These are phyloP conservation scores for Peromyscus leucopus DNA, from an alignment of 2,113 vertebrate genomes.

Conservation along the genomic window DNA sequence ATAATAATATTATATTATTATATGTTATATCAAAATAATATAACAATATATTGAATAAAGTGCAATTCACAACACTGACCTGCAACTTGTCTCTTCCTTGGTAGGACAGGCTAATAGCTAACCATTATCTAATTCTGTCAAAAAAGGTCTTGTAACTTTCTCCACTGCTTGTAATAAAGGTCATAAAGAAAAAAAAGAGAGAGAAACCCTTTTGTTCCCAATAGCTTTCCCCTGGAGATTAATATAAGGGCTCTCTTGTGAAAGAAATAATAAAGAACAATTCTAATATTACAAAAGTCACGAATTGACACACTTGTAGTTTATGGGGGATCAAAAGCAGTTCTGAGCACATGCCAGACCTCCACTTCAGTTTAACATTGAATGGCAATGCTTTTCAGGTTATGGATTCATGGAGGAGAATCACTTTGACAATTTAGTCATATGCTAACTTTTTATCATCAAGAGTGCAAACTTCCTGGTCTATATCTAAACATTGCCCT, in stretches of 20 bases:
- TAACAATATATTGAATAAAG: not conserved
- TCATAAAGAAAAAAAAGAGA: not conserved
- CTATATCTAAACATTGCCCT: conserved; percentile 36
- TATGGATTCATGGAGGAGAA: conserved; percentile 8
- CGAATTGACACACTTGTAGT: not conserved
- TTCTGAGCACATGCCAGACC: not conserved
- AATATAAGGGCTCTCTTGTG: not conserved
- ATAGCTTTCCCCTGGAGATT: not conserved
- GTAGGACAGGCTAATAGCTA: not conserved
- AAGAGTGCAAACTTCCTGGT: not conserved
- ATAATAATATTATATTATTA: no score
- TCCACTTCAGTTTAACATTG: not conserved
- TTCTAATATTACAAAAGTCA: not conserved
- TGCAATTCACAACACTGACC: not conserved
- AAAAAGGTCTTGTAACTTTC: not conserved
- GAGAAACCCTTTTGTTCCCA: not conserved
- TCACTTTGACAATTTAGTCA: conserved; percentile 10
- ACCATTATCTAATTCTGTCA: not conserved
- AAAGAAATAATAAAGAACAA: not conserved
- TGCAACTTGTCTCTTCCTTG: not conserved
- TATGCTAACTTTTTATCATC: conserved; percentile 27
- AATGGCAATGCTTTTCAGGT: not conserved
- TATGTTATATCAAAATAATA: not conserved
- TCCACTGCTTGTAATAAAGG: not conserved
- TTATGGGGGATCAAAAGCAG: not conserved